A percentile compares a stretch with the other conserved stretches of the same genome.
phyloP scores from a whole-genome alignment of 2,797 vertebrate species.

The Thalassophryne amazonica region DNA sequence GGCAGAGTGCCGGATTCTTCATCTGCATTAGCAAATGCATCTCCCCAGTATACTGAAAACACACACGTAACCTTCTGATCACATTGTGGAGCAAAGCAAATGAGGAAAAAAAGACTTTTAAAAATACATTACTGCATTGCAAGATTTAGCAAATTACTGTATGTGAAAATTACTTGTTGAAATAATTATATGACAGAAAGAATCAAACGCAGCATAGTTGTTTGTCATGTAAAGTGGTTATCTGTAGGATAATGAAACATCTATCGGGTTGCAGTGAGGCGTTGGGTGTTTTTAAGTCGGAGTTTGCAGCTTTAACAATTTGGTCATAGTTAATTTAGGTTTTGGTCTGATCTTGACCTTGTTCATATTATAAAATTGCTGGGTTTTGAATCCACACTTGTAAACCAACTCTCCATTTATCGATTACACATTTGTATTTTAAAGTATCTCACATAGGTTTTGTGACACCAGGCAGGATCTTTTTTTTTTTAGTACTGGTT shows the following conservation, averaged over 20 bases:
- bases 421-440: background rate
- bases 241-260: background rate
- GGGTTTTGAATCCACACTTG: background rate
- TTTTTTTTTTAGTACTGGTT: too few relatives aligned
- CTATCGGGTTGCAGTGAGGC: background rate
- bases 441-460: background rate
- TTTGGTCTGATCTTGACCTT: too few relatives aligned
- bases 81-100: constrained; percentile 27
- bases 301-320: too few relatives aligned
- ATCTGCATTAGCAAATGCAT: constrained; percentile 21
- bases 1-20: constrained; percentile 18
- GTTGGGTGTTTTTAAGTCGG: background rate
- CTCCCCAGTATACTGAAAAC: constrained; percentile 3
- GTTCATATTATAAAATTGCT: too few relatives aligned
- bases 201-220: background rate
- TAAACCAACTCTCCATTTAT: background rate
- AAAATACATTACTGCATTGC: background rate
- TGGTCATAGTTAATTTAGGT: too few relatives aligned
- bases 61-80: constrained; percentile 20
- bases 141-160: background rate
- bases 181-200: background rate
- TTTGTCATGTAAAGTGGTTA: background rate
- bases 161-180: background rate
- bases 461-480: too few relatives aligned
- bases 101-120: constrained; percentile 1